Conservation (phyloP, 2,113 vertebrate genomes). For the Turdus rufiventris region DNA sequence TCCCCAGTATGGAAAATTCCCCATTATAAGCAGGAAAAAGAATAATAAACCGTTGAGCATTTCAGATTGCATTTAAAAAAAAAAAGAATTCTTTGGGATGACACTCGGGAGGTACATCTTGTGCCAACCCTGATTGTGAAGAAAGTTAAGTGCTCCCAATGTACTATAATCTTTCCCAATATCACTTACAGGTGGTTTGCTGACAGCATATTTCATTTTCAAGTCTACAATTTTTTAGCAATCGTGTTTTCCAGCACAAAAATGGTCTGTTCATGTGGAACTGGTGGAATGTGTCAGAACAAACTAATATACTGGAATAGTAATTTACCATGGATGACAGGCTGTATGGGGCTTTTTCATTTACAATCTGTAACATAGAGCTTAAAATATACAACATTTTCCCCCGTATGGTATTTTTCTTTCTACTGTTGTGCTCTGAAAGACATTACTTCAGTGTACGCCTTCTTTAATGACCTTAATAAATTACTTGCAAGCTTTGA, state of each 20-base stretch:
- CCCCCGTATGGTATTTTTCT: background rate
- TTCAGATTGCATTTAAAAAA: background rate
- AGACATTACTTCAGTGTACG: background rate
- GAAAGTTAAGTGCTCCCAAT: background rate
- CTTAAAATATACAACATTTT: background rate
- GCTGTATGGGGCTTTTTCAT: background rate
- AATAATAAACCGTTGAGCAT: background rate
- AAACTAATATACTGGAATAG: background rate
- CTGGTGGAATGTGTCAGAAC: background rate
- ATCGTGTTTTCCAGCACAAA: background rate
- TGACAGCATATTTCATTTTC: background rate
- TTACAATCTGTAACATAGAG: background rate
- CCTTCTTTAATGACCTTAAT: slow-evolving; percentile 2
- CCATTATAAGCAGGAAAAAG: background rate
- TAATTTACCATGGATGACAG: background rate
- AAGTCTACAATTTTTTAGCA: background rate
- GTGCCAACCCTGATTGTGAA: background rate
- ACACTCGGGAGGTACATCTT: background rate
- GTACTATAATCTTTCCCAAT: background rate
- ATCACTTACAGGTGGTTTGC: background rate
- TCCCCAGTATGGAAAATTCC: background rate
- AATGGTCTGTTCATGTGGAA: background rate
- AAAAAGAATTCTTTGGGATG: background rate
- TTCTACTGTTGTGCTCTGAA: background rate
- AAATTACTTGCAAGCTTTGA: slow-evolving; percentile 1